A percentile compares a stretch with the other conserved stretches of the same genome.
Evolutionary conservation across 2,888 invertebrate genomes (phyloP).

Genomic region (Girardia tigrina): DNA sequence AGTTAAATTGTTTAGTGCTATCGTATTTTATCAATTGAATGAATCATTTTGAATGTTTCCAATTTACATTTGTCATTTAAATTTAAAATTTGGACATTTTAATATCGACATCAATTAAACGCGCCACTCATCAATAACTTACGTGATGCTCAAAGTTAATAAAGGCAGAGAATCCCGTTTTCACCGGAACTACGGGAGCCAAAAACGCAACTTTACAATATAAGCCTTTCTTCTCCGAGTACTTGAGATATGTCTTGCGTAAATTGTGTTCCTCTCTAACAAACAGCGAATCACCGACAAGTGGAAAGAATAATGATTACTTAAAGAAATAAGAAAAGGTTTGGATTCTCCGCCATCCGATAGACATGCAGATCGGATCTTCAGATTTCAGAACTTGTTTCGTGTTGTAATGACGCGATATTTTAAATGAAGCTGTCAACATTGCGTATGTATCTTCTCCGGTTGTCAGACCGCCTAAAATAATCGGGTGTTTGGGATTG

Average conservation of each 20-base stretch:
- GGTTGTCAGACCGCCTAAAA: slow-evolving; percentile 78
- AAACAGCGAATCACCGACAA: too few species aligned
- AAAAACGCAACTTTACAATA: slow-evolving; percentile 89
- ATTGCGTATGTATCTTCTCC: slow-evolving; percentile 91
- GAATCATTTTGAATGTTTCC: too few species aligned
- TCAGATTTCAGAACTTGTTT: slow-evolving; percentile 83
- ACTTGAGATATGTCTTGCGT: slow-evolving; percentile 74
- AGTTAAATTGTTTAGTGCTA: too few species aligned
- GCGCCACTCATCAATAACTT: too few species aligned
- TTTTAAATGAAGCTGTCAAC: slow-evolving; percentile 69
- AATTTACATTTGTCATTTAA: too few species aligned
- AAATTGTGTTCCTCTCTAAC: slow-evolving; percentile 67
- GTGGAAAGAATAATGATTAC: neutral
- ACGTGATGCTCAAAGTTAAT: slow-evolving; percentile 26
- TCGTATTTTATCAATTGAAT: too few species aligned
- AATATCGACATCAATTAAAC: too few species aligned
- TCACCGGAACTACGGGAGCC: slow-evolving; percentile 74
- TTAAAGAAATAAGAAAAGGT: slow-evolving; percentile 76
- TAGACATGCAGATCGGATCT: slow-evolving; percentile 82
- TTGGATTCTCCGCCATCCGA: slow-evolving; percentile 95
- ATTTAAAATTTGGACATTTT: too few species aligned
- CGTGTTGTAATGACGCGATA: slow-evolving; percentile 74
- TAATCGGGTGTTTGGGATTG: slow-evolving; percentile 75
- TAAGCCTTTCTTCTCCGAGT: slow-evolving; percentile 79
- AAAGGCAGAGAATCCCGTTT: slow-evolving; percentile 78